Conservation (phyloP, 2,888 invertebrate genomes). For the Euzophera pinguis region DNA sequence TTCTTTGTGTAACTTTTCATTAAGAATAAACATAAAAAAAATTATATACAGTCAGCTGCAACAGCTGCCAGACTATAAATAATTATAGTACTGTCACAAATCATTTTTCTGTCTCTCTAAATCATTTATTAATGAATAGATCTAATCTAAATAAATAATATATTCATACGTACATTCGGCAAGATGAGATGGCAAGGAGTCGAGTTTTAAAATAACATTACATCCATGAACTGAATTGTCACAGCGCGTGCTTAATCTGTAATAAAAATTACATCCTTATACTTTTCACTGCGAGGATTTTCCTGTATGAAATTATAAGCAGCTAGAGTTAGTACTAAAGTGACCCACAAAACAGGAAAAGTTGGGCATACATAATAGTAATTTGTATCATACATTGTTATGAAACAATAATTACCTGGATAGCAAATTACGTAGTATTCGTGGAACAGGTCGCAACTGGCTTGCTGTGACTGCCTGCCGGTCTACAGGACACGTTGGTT, state of each 20-base stretch:
- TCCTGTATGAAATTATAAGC: too few species aligned
- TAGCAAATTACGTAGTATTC: slow-evolving; percentile 94
- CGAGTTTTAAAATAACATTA: slow-evolving; percentile 90
- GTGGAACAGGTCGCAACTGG: slow-evolving; percentile 94
- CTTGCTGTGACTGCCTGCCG: slow-evolving; percentile 93
- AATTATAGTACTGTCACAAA: too few species aligned
- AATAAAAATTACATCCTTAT: slow-evolving; percentile 26
- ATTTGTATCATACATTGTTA: slow-evolving; percentile 23
- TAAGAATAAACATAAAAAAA: too few species aligned
- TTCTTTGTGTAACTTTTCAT: too few species aligned
- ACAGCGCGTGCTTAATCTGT: slow-evolving; percentile 92
- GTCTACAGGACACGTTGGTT: slow-evolving; percentile 97
- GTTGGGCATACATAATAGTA: slow-evolving; percentile 10
- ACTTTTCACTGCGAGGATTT: too few species aligned
- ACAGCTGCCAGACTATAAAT: too few species aligned
- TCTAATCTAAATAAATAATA: neutral
- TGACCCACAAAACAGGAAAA: neutral
- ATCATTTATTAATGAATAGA: too few species aligned
- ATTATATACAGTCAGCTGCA: too few species aligned
- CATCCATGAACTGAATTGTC: slow-evolving; percentile 95
- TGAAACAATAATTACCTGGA: slow-evolving; percentile 81
- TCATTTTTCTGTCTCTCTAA: too few species aligned
- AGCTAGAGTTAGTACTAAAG: too few species aligned
- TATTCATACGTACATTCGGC: slow-evolving; percentile 89
- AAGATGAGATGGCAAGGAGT: slow-evolving; percentile 90